Evolutionary conservation across 2,888 invertebrate genomes (phyloP), one percentile per base, ranked within the genome.

Genomic region (Hypomecis atomaria): DNA sequence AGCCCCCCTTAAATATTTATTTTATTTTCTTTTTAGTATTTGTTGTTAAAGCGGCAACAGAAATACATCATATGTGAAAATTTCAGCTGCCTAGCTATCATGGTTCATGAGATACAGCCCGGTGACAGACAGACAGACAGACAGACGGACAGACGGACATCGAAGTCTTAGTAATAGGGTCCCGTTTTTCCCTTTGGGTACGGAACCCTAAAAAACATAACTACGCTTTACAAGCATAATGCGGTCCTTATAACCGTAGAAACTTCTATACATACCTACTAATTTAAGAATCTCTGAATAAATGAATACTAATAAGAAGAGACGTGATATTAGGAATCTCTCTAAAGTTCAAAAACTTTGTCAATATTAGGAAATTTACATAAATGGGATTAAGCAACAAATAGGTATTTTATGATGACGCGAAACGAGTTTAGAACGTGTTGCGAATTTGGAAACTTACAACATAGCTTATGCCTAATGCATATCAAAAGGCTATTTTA

Each of bases 351-450:
- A 77, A 76, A 70, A 76, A 72, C 78, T 76, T 72, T 62, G 55
- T 63, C 55, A 67, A 70, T 59, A 76, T 77, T 75, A 71, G 74
- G 65, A 76, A 78, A 85, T 85, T 83, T 77, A 75, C 78, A 83
- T 84, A 67, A 66, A 66, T 60, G 33, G 52, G 66, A 80, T 80
- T 79, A 79, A 73, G 76, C 77, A 73, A 78, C 69, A 63, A 77
- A 81, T 79, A 78, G 76, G 72, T 81, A 76, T 78, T 71, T 63
- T 67, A 62, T 69, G 73, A 72, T 67, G 55, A 66, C 63, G 65
- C 69, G 62, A 65, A 76, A 81, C 75, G 50, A 69, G 78, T 78
- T 78, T 71, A 59, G 57, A 60, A 54, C 56, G 34, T 59, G 56
- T 62, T 65, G 67, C 57, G 42, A 61, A 68, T 70, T 70, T 58